Percentiles rank a stretch among this genome's conserved stretches.
These are phyloP conservation scores for Nixonia krombeini DNA, from an alignment of 1,140 invertebrate species.

Conservation along the genomic window DNA sequence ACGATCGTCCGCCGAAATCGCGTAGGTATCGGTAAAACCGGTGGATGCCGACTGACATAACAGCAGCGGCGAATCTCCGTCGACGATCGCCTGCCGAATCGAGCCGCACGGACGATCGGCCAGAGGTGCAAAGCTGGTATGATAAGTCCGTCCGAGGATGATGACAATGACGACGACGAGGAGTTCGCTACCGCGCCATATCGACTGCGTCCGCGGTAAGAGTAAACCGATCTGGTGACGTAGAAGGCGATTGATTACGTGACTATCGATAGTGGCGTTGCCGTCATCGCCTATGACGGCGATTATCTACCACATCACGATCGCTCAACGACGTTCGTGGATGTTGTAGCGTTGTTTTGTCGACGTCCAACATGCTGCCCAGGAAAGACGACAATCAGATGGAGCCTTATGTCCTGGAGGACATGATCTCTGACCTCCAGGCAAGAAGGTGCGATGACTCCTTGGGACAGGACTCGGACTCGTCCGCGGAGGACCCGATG, in stretches of 20 bases:
- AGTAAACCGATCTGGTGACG: not conserved
- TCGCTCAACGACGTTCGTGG: not conserved
- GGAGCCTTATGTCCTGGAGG: slow-evolving; percentile 75
- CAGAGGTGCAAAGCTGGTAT: slow-evolving; percentile 2
- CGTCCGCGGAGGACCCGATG: slow-evolving; percentile 79
- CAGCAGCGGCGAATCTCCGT: too few relatives aligned
- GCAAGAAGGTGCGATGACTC: slow-evolving; percentile 52
- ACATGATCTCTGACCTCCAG: slow-evolving; percentile 69
- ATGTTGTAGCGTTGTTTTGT: not conserved
- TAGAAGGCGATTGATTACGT: not conserved
- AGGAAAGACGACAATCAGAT: slow-evolving; percentile 70
- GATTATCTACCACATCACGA: not conserved
- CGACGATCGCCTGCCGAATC: not conserved
- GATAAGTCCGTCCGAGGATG: slow-evolving; percentile 4
- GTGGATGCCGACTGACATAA: too few relatives aligned
- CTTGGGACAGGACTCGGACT: slow-evolving; percentile 47
- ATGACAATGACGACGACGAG: slow-evolving; percentile 3
- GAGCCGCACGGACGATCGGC: not conserved
- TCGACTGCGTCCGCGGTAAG: not conserved
- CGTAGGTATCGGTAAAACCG: too few relatives aligned
- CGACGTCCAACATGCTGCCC: slow-evolving; percentile 67
- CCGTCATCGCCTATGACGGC: slow-evolving; percentile 4
- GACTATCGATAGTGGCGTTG: not conserved
- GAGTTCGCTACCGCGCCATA: not conserved
- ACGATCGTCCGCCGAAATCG: too few relatives aligned